These are phyloP conservation scores for Elaeidobius kamerunicus DNA, from an alignment of 2,888 invertebrate species.

Conservation along the genomic window DNA sequence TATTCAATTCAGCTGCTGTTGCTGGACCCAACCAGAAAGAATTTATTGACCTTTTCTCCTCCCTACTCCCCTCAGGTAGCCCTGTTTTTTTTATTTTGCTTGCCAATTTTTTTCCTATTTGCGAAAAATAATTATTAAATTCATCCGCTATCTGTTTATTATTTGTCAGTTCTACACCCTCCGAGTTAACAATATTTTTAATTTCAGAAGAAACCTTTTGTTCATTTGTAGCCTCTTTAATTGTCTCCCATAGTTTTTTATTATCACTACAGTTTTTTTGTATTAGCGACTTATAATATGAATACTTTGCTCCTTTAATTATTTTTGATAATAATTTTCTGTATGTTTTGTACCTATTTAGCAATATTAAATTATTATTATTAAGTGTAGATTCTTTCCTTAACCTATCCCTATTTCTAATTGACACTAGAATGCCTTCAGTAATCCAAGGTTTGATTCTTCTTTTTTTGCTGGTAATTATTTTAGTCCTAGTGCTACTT, in stretches of 20 bases:
- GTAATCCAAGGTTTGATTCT: not conserved
- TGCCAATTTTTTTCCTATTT: not conserved
- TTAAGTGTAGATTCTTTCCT: not conserved
- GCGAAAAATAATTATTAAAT: not conserved
- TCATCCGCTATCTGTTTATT: too few relatives aligned
- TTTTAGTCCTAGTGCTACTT: not conserved
- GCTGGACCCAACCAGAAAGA: too few relatives aligned
- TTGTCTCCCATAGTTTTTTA: too few relatives aligned
- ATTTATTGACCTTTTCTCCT: not conserved
- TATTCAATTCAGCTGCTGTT: too few relatives aligned
- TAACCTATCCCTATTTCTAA: too few relatives aligned
- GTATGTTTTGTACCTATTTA: not conserved
- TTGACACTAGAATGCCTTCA: not conserved
- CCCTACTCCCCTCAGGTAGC: not conserved
- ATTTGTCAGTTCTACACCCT: too few relatives aligned
- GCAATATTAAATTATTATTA: not conserved
- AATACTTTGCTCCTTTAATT: not conserved
- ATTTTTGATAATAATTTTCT: not conserved
- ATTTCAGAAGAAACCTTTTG: too few relatives aligned
- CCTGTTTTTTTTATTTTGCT: not conserved
- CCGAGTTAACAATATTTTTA: too few relatives aligned
- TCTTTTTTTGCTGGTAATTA: not conserved
- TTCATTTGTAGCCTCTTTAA: too few relatives aligned
- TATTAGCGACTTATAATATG: too few relatives aligned
- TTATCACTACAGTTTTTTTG: too few relatives aligned